Percentiles rank a stretch among this genome's conserved stretches.
Evolutionary conservation across 2,797 vertebrate genomes (phyloP).

Genomic region (Alosa sapidissima): DNA sequence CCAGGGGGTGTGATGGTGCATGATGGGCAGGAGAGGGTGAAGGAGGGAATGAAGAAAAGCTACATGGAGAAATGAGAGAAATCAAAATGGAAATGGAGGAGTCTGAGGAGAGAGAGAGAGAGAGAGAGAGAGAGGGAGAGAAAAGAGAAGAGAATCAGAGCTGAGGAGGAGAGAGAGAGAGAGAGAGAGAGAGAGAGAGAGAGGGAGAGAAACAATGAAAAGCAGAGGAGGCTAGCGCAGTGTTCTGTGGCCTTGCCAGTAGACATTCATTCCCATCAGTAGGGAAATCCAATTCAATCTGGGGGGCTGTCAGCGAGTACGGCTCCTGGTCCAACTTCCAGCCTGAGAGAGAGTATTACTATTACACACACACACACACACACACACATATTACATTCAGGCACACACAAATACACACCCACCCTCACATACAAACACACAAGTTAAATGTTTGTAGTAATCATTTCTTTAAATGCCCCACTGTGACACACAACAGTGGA

Average conservation of each 20-base stretch:
- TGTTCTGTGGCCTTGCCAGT: conserved; percentile 26
- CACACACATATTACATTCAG: background rate
- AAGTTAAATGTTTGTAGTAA: conserved; percentile 52
- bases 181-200: too few relatives aligned
- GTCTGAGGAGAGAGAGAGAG: background rate
- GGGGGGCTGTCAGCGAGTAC: conserved; percentile 43
- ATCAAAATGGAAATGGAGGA: background rate
- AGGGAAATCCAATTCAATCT: conserved; percentile 49
- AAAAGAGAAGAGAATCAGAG: background rate
- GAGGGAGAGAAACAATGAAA: too few relatives aligned
- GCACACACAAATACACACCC: background rate
- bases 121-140: background rate
- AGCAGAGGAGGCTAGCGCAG: conserved; percentile 25
- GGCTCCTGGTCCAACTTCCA: conserved; percentile 37
- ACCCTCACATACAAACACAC: background rate
- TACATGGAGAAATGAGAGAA: background rate
- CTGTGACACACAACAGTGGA: conserved; percentile 54
- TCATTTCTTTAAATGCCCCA: conserved; percentile 76
- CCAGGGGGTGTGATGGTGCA: background rate
- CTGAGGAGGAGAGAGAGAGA: too few relatives aligned
- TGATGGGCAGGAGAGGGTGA: background rate
- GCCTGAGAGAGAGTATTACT: conserved; percentile 9
- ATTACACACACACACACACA: background rate
- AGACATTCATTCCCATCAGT: conserved; percentile 53
- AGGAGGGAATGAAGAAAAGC: background rate